phyloP scores from a whole-genome alignment of 2,888 invertebrate species.

The Phragmatobia fuliginosa region DNA sequence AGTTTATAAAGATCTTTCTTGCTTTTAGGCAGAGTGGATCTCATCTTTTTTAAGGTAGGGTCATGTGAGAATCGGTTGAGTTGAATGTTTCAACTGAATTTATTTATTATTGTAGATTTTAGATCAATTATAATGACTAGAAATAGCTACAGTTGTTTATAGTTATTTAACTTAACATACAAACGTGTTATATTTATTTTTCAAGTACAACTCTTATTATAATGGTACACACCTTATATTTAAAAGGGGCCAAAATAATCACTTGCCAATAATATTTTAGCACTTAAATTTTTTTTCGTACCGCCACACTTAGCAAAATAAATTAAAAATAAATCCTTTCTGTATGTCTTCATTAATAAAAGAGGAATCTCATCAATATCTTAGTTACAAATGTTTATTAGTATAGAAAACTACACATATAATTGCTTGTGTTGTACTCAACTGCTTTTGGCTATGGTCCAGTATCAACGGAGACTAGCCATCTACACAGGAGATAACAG shows the following conservation, averaged over 20 bases:
- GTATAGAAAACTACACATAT: no score
- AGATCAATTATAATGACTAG: slow-evolving; percentile 10
- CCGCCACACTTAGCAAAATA: not conserved
- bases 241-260: slow-evolving; percentile 47
- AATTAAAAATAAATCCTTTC: not conserved
- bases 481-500: no score
- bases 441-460: no score
- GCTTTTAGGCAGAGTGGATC: slow-evolving; percentile 39
- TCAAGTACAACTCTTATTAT: slow-evolving; percentile 38
- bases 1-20: slow-evolving; percentile 30
- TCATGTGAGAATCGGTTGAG: slow-evolving; percentile 21
- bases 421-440: no score
- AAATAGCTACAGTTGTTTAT: slow-evolving; percentile 2
- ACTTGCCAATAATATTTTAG: slow-evolving; percentile 24
- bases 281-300: not conserved
- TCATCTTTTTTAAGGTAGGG: slow-evolving; percentile 42
- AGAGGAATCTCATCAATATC: no score
- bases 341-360: not conserved
- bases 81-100: slow-evolving; percentile 14
- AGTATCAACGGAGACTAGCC: no score
- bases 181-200: slow-evolving; percentile 14
- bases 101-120: slow-evolving; percentile 19
- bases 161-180: slow-evolving; percentile 5
- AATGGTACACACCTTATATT: slow-evolving; percentile 23
- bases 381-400: not conserved